A percentile compares a stretch with the other conserved stretches of the same genome.
Evolutionary conservation across 2,888 invertebrate species (phyloP).

Genomic region (Andrena chrysosceles): DNA sequence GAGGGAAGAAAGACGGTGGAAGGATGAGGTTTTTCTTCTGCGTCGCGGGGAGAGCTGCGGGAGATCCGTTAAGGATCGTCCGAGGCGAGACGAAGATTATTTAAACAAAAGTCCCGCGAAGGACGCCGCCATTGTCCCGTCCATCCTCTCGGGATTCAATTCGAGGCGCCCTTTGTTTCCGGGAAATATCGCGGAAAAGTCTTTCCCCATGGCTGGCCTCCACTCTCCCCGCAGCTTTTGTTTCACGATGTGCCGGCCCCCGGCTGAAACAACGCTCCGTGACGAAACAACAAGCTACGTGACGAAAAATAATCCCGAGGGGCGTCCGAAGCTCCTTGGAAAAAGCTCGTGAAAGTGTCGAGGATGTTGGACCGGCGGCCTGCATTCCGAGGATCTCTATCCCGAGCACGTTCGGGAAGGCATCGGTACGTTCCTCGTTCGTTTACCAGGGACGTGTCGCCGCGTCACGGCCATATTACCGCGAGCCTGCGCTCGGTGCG

Average conservation of each 20-base stretch:
- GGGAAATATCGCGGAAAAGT: slow-evolving; percentile 18
- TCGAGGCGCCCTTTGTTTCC: slow-evolving; percentile 22
- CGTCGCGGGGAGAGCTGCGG: not conserved
- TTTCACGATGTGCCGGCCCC: slow-evolving; percentile 2
- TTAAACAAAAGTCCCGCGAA: slow-evolving; percentile 43
- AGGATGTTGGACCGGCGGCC: too few relatives aligned
- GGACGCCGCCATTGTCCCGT: slow-evolving; percentile 1
- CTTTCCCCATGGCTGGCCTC: not conserved
- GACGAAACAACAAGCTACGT: slow-evolving; percentile 14
- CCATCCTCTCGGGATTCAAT: slow-evolving; percentile 6
- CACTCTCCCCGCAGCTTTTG: slow-evolving; percentile 8
- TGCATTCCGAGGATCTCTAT: too few relatives aligned
- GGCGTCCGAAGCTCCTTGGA: not conserved
- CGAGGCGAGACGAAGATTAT: slow-evolving; percentile 27
- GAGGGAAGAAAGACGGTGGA: slow-evolving; percentile 13
- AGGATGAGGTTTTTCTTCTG: slow-evolving; percentile 1
- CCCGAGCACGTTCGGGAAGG: too few relatives aligned
- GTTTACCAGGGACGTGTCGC: too few relatives aligned
- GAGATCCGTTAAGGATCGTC: slow-evolving; percentile 4
- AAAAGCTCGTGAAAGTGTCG: not conserved
- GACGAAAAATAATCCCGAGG: slow-evolving; percentile 32
- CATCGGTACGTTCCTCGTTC: too few relatives aligned
- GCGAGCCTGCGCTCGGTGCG: too few relatives aligned
- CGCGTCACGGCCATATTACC: too few relatives aligned
- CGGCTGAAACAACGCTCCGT: slow-evolving; percentile 18